Evolutionary conservation across 1,140 invertebrate genomes (phyloP), one percentile per base, ranked within the genome.

Genomic region (Scaptodrosophila lebanonensis): DNA sequence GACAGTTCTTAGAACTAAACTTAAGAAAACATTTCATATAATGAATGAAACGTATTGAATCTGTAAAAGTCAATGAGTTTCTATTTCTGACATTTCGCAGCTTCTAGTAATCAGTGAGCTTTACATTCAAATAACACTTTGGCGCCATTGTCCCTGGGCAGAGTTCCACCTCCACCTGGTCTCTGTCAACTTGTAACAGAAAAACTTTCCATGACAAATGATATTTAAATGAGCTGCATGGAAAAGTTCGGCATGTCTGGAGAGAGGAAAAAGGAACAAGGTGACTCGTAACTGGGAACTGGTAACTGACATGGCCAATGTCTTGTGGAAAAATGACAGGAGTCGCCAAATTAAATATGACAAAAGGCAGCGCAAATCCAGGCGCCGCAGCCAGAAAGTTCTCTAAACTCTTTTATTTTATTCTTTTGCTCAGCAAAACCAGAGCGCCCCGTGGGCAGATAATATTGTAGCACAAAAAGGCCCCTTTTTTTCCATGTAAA

Each of bases 171-270:
- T 33, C 12, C 25, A 16, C 9, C 32, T 42, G 12, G 27, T 15
- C 25, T 40, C 47, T 39, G 32, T 29, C 30, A 33, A 17, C 51
- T 35, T 13, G 20, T 13, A 18, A 20, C 27, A 38, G 16, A 66
- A 75, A 69, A 57, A 38, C 58, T 72, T 58, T 4, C 11, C 30
- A 30, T 53, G 60, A 79, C 65, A 79, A 79, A 79, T 79, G 57
- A 73, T 79, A 73, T 79, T 79, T 66, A 79, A 79, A 79, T 73
- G 75, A 82, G 75, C 66, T 70, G 75, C 75, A 57, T 62, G 62
- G 66, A 66, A 82, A 82, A 82, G 75, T 79, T 77, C 50, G 22
- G 39, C 38, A 32, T 53, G 50, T 29, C 22, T 32, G 39, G 16
- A 11, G 22, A 48, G 60, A 59, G 29, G 35, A 42, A 12, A 44